These are phyloP conservation scores for Mythimna impura DNA, from an alignment of 2,888 invertebrate genomes.

Conservation along the genomic window DNA sequence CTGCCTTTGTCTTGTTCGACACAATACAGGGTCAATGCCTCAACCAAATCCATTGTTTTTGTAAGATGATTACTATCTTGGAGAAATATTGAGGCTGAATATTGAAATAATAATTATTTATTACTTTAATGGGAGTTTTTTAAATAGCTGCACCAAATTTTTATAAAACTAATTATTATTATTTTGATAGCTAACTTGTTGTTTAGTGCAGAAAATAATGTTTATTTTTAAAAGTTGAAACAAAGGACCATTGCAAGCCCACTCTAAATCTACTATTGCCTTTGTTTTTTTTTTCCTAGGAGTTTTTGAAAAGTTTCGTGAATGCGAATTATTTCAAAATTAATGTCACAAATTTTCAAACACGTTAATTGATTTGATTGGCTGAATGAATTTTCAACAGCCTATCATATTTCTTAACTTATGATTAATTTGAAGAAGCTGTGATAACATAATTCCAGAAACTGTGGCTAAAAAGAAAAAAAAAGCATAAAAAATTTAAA, in stretches of 20 bases:
- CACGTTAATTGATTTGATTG: no score
- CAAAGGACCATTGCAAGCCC: no score
- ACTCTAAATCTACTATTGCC: not conserved
- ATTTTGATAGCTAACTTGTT: no score
- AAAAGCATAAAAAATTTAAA: no score
- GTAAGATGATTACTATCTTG: not conserved
- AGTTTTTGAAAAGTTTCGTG: not conserved
- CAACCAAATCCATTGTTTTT: conserved; percentile 8
- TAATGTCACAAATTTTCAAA: not conserved
- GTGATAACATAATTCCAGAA: not conserved
- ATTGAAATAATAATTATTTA: not conserved
- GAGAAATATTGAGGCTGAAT: conserved; percentile 12
- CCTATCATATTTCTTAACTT: not conserved
- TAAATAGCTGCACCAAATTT: no score
- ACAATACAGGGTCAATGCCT: conserved; percentile 41
- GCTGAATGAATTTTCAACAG: no score
- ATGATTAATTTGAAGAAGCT: no score
- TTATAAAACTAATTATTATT: no score
- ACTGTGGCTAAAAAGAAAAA: not conserved
- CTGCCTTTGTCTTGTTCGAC: conserved; percentile 12
- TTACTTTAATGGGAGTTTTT: not conserved
- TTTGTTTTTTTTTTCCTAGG: not conserved
- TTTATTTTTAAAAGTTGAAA: no score
- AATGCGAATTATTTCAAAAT: not conserved
- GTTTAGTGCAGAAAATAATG: no score